Evolutionary conservation across 1,140 invertebrate genomes (phyloP).

Genomic region (Neuroterus valhalla): DNA sequence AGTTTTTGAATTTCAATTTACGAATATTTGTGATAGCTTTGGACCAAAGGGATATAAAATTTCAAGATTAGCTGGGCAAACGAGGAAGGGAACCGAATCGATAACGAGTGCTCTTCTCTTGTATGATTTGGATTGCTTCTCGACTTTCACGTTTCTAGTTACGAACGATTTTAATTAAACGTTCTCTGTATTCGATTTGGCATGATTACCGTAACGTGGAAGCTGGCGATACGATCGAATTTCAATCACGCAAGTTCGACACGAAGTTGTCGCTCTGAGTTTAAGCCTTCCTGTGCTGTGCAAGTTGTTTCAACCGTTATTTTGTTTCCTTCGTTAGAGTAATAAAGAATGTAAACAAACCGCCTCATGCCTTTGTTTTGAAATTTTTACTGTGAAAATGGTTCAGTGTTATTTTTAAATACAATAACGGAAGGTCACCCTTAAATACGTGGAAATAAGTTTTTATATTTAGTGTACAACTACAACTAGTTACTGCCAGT

Average conservation of each 20-base stretch:
- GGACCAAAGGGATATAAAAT: neutral
- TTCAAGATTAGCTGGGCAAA: neutral
- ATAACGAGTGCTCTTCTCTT: neutral
- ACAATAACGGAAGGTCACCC: too few species aligned
- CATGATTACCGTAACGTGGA: constrained; percentile 38
- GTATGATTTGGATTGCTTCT: constrained; percentile 36
- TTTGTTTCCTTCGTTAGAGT: too few species aligned
- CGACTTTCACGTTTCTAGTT: constrained; percentile 43
- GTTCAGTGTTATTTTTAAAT: neutral
- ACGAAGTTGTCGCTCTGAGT: constrained; percentile 32
- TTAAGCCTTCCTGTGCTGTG: constrained; percentile 38
- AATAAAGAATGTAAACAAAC: too few species aligned
- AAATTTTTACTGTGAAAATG: too few species aligned
- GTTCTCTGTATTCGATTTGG: constrained; percentile 49
- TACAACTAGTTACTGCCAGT: too few species aligned
- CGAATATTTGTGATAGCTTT: neutral
- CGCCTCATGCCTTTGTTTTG: too few species aligned
- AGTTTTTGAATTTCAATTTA: too few species aligned
- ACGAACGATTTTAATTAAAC: constrained; percentile 51
- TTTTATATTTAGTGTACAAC: too few species aligned
- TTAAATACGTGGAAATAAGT: too few species aligned
- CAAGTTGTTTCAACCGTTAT: too few species aligned
- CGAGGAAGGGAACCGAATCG: neutral
- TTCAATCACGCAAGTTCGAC: constrained; percentile 48
- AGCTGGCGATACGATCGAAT: constrained; percentile 53